Base-by-base conservation (phyloP, 2,113 vertebrate species). In the Erythrolamprus reginae region DNA sequence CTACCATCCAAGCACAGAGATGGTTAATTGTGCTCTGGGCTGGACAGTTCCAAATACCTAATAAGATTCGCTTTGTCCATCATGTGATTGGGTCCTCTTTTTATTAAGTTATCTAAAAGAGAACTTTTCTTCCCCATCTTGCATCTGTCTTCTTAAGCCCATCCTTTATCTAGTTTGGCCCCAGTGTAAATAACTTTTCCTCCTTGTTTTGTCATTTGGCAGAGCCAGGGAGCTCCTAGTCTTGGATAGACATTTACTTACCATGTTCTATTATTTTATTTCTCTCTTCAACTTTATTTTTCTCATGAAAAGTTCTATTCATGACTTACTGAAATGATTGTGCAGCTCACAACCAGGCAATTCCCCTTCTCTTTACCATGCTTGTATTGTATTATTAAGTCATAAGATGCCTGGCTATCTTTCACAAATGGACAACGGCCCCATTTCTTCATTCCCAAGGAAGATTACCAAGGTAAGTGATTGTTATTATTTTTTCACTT, bases 381-480 rank as follows among this genome's bases (percentile, higher is more conserved):
- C n/a, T 38, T 50, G 56, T 38, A 45, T 4, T 28, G 2, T 8
- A 24, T 55, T 50, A 0, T 33, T 87, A 88, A 70, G 83, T 8
- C 56, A 84, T 1, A 86, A 77, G 50, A 52, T 38, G 8, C 4
- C 5, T 23, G 19, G 42, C 87, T 58, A 92, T 88, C 21, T 87
- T 55, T 0, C 52, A 51, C 52, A 47, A 48, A 82, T 90, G 33
- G 50, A 26, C 38, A 56, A 58, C 58, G 93, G 45, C 10, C 89
- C 86, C 45, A 91, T 33, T 21, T 83, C 56, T 0, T 10, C 8
- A 45, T 50, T 82, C 87, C 61, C 38, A 86, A 23, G 90, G 89
- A 92, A 82, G 92, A 84, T 93, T 86, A 10, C 87, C 0, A 91
- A 92, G 95, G 95, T 96, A 94, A 96, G 96, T 93, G 2, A 45